Base-by-base conservation (phyloP, 2,797 vertebrate species). In the Pyrrhura leucotis region DNA sequence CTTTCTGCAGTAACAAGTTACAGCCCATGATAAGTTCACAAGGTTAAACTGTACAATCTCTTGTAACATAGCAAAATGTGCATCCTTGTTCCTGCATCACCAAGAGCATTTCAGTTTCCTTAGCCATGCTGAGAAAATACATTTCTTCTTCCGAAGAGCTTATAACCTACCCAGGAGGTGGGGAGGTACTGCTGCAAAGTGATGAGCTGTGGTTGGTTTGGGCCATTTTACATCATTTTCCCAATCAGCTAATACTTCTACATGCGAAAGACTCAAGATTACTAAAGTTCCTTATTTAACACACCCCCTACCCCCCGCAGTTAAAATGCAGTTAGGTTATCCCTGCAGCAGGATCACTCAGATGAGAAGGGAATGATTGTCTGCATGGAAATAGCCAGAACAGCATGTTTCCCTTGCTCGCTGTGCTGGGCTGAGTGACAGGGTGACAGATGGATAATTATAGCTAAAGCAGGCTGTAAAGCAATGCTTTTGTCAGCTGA, bases 401-500 rank as follows among this genome's bases (percentile, higher is more conserved):
- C 54, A 91, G 69, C 69, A 59, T 6, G 9, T 91, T 95, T 88
- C 39, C 37, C 33, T 82, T 0, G 1, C 80, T 87, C 14, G 0
- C 39, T 73, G 31, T 74, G 79, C 91, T 71, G 86, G 79, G 76
- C 79, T 92, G 88, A 89, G 73, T 89, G 84, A 86, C 85, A 86
- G 76, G 50, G 48, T 86, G 76, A 65, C 76, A 90, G 89, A 92
- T 96, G 86, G 88, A 79, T 74, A 88, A 82, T 84, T 92, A 78
- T 6, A 88, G 76, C 75, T 85, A 75, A 87, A 82, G 86, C 83
- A n/a, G 59, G 67, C 65, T 94, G 91, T 69, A 96, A 89, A 84
- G 74, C 85, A 78, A 39, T 68, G 65, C 63, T 91, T 86, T 77
- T 94, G 85, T 89, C 89, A 95, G 85, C 48, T 92, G 88, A 94